Base-by-base conservation (phyloP, 1,140 invertebrate species). In the Lucilia cuprina region DNA sequence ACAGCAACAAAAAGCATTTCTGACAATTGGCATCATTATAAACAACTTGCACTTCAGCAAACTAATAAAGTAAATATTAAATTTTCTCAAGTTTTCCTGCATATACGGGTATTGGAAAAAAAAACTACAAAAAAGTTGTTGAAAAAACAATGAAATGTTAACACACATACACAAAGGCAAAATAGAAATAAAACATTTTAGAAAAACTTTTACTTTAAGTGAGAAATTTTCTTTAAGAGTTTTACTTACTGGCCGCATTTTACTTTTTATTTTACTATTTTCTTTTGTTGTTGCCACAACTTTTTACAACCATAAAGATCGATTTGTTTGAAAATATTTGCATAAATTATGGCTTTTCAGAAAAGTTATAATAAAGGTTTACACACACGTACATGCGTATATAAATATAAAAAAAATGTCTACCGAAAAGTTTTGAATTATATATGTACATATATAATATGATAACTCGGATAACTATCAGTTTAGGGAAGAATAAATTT, bases 291-390 rank as follows among this genome's bases (percentile, higher is more conserved):
- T 77, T 80, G 35, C 19, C n/a, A 10, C n/a, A 49, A 80, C 41
- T 49, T 41, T 80, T 80, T 49, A 80, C n/a, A 80, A 80, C 77
- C 17, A 80, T 80, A 80, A 49, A 49, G 47, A 80, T 80, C 77
- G 77, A 80, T 80, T 80, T 80, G 77, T 80, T 80, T 25, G 47
- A 80, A 80, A 80, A 49, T 80, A 80, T 80, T 80, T 41, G 35
- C 77, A 80, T 80, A 80, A 80, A 49, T 80, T 80, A 80, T 80
- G 77, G 77, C n/a, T 80, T 49, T 80, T 80, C 2, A 21, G 60
- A n/a, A 19, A 60, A 60, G 13, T 60, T 60, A n/a, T n/a, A 60
- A 60, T 12, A 60, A 14, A 60, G 1, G 17, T 1, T 30, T 30
- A 2, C 3, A 60, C 50, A 17, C 50, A 14, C 50, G 17, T 60